phyloP scores from a whole-genome alignment of 1,140 invertebrate genomes.

The Chrysoperla carnea region DNA sequence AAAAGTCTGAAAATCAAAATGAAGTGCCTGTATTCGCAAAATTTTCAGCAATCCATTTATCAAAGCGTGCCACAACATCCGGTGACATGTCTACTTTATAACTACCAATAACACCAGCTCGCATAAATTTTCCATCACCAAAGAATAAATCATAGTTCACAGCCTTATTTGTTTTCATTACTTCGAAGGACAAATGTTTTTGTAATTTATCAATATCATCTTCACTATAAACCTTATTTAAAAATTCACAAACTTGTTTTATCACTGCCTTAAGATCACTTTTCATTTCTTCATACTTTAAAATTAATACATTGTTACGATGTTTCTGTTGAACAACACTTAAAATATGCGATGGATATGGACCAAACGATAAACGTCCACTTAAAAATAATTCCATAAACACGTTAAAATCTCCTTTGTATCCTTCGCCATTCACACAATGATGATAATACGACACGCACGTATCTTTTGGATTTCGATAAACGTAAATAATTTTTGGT shows the following conservation, averaged over 20 bases:
- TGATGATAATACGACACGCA: constrained; percentile 64
- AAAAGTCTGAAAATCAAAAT: too few species aligned
- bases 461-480: constrained; percentile 65
- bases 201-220: constrained; percentile 3
- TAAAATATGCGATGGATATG: too few species aligned
- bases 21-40: constrained; percentile 9
- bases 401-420: constrained; percentile 38
- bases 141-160: constrained; percentile 13
- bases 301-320: constrained; percentile 25
- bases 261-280: constrained; percentile 7
- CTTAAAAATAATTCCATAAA: constrained; percentile 44
- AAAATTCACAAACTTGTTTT: constrained; percentile 6
- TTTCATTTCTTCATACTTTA: constrained; percentile 32
- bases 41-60: constrained; percentile 29
- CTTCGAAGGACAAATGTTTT: constrained; percentile 14
- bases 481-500: constrained; percentile 54
- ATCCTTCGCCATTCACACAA: constrained; percentile 36
- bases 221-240: constrained; percentile 6
- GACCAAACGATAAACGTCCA: constrained; percentile 11
- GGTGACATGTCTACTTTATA: constrained; percentile 37
- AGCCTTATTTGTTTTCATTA: constrained; percentile 23
- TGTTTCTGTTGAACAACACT: constrained; percentile 8
- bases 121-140: constrained; percentile 29
- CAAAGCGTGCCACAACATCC: constrained; percentile 27
- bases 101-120: constrained; percentile 37